Conservation (phyloP, 35 echinoderm and acorn worm genomes). For the Eucidaris tribuloides region DNA sequence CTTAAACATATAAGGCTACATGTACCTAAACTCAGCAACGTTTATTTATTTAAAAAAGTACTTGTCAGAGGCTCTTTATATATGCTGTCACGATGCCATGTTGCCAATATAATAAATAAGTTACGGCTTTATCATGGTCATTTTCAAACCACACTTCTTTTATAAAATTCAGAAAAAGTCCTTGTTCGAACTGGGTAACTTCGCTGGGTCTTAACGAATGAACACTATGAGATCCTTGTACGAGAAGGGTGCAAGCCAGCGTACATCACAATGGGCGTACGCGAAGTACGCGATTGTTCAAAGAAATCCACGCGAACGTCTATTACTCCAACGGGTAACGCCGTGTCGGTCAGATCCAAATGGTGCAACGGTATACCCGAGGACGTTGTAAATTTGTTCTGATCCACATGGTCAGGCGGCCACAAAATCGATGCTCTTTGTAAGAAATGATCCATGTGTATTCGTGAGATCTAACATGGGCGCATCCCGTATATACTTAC, state of each 20-base stretch:
- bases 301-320: not conserved
- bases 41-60: no score
- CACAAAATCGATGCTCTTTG: not conserved
- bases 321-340: not conserved
- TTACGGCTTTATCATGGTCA: no score
- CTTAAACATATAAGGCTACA: no score
- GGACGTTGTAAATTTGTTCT: not conserved
- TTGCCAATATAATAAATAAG: no score
- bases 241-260: not conserved
- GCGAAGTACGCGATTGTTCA: not conserved
- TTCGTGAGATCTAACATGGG: no score
- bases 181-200: not conserved
- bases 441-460: not conserved
- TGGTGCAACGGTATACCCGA: not conserved
- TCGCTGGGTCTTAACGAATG: slow-evolving; percentile 1
- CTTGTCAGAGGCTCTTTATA: no score
- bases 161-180: slow-evolving; percentile 1
- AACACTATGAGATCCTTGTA: not conserved
- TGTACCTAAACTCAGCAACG: no score
- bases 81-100: no score
- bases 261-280: not conserved
- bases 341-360: not conserved
- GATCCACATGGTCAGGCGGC: not conserved
- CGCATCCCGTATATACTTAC: no score
- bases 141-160: no score